Evolutionary conservation across 2,797 vertebrate genomes (phyloP), one percentile per base, ranked within the genome.

Genomic region (Peromyscus attwateri): DNA sequence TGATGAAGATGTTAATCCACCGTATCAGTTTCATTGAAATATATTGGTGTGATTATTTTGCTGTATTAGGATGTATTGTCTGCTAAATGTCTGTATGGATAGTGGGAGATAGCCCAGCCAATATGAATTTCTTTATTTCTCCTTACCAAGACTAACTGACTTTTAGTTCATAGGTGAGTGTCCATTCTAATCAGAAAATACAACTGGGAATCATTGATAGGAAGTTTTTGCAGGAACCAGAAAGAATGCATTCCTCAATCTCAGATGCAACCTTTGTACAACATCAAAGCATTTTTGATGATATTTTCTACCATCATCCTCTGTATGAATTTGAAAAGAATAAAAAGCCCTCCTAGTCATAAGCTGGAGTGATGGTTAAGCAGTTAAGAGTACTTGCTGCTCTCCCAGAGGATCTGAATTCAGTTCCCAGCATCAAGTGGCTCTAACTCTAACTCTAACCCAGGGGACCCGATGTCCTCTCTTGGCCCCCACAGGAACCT

Each of bases 51-150:
- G 29, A 0, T 40, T 46, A 76, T 62, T 21, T 34, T 37, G 0
- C 17, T 34, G 46, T 40, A 25, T 73, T 57, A 40, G 62, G 40
- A 25, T 3, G 23, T 4, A 23, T 60, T 23, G 1, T 40, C 29
- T 34, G 1, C 6, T 23, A 4, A 55, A n/a, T 21, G 27, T 88
- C 76, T 4, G 0, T 27, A 3, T 4, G 27, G n/a, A n/a, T 37
- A 14, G 0, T 55, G 70, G 85, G 4, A 34, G 55, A 23, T 7
- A 49, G 10, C 40, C 73, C 37, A 12, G n/a, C 1, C 4, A 16
- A 37, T 46, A 49, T 5, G 60, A 40, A 27, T 71, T 60, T 4
- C 49, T 77, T 79, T 62, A 81, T 81, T 83, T 43, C 88, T 93
- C 76, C 19, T 46, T 29, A 66, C n/a, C 88, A 77, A 31, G 40